Evolutionary conservation across 2,797 vertebrate genomes (phyloP).

Genomic region (Takifugu rubripes): DNA sequence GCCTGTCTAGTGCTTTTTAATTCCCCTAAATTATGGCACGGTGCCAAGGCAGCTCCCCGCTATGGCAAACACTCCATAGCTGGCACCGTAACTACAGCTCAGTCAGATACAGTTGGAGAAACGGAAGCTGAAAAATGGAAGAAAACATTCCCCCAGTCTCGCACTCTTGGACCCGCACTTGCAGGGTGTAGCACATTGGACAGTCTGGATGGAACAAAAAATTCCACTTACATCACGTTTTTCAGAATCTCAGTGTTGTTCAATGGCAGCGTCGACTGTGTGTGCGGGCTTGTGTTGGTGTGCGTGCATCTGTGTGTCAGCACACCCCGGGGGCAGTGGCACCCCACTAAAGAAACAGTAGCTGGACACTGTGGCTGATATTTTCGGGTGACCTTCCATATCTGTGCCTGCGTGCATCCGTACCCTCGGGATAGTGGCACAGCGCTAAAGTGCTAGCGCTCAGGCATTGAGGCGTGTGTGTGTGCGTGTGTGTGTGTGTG

Average conservation of each 20-base stretch:
- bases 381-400: constrained; percentile 33
- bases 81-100: constrained; percentile 68
- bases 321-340: constrained; percentile 65
- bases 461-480: not conserved
- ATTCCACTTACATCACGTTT: too few relatives aligned
- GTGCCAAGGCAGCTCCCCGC: constrained; percentile 72
- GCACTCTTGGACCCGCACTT: constrained; percentile 55
- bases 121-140: constrained; percentile 37
- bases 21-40: constrained; percentile 79
- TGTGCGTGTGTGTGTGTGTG: constrained; percentile 61
- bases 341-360: constrained; percentile 60
- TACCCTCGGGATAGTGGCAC: not conserved
- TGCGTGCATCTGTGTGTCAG: constrained; percentile 23
- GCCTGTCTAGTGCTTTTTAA: constrained; percentile 82
- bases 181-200: too few relatives aligned
- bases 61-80: constrained; percentile 73
- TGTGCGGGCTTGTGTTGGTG: constrained; percentile 10
- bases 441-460: not conserved
- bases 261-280: not conserved
- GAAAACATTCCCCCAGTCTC: constrained; percentile 52
- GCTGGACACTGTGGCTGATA: constrained; percentile 59
- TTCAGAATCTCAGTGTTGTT: too few relatives aligned
- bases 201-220: too few relatives aligned
- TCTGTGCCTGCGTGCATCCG: constrained; percentile 6
- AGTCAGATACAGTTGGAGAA: constrained; percentile 48